Conservation (phyloP, 2,797 vertebrate species). For the Sylvia borin region DNA sequence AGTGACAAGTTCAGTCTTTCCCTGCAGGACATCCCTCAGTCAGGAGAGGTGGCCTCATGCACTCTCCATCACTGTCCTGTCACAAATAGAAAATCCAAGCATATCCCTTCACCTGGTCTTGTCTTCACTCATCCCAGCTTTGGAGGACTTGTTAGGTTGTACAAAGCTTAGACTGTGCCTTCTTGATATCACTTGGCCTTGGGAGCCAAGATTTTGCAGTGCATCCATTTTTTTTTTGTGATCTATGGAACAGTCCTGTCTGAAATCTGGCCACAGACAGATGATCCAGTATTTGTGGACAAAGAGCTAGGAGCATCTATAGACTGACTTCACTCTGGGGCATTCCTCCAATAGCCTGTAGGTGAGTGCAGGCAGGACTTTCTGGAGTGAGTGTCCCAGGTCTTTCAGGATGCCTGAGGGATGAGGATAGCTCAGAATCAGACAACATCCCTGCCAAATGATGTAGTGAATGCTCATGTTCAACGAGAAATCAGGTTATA, state of each 20-base stretch:
- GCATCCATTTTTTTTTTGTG: not conserved
- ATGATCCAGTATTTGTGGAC: rapidly evolving
- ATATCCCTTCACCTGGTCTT: not conserved
- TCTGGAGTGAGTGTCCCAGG: not conserved
- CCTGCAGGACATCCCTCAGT: not conserved
- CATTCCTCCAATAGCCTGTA: not conserved
- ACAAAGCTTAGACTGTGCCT: not conserved
- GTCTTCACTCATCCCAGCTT: not conserved
- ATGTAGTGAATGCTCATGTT: not conserved
- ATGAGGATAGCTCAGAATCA: not conserved
- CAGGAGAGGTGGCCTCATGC: not conserved
- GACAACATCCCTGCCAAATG: not conserved
- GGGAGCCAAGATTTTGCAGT: not conserved
- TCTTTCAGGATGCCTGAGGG: not conserved
- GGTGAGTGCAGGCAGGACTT: not conserved
- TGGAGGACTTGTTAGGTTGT: not conserved
- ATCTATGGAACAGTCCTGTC: not conserved
- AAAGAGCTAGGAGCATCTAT: not conserved
- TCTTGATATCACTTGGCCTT: not conserved
- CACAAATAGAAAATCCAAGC: not conserved
- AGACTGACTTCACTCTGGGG: not conserved
- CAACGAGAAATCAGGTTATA: not conserved
- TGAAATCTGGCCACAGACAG: not conserved
- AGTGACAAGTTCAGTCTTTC: not conserved
- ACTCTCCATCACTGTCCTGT: not conserved